These are phyloP conservation scores for Lagopus muta DNA, from an alignment of 2,113 vertebrate genomes.

Conservation along the genomic window DNA sequence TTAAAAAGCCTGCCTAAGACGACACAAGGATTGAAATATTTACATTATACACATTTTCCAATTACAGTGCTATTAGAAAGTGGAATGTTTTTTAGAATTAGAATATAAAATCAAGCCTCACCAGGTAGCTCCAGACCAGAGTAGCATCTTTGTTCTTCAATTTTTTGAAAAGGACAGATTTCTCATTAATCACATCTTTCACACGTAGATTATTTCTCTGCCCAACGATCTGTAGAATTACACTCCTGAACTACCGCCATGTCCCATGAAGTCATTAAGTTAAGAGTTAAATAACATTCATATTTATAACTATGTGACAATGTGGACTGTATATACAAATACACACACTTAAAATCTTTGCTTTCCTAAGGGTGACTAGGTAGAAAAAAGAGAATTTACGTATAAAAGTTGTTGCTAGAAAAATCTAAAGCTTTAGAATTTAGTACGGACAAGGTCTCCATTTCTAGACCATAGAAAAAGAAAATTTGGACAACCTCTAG, in stretches of 20 bases:
- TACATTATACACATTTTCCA: slow-evolving; percentile 77
- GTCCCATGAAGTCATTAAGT: slow-evolving; percentile 72
- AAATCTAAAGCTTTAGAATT: slow-evolving; percentile 59
- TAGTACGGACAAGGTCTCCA: slow-evolving; percentile 50
- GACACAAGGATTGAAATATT: slow-evolving; percentile 58
- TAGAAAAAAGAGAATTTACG: slow-evolving; percentile 55
- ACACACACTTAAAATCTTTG: slow-evolving; percentile 29
- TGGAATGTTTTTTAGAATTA: slow-evolving; percentile 65
- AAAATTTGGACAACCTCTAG: slow-evolving; percentile 26
- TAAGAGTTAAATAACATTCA: slow-evolving; percentile 78
- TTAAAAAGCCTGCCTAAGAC: slow-evolving; percentile 67
- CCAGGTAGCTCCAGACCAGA: slow-evolving; percentile 52
- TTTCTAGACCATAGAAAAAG: slow-evolving; percentile 55
- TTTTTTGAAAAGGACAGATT: slow-evolving; percentile 33
- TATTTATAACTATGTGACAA: slow-evolving; percentile 74
- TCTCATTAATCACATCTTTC: slow-evolving; percentile 11
- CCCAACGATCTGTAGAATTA: slow-evolving; percentile 43
- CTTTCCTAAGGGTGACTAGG: slow-evolving; percentile 52
- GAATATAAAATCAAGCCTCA: slow-evolving; percentile 64
- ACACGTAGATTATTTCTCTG: slow-evolving; percentile 50
- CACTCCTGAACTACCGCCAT: slow-evolving; percentile 37
- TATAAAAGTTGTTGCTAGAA: slow-evolving; percentile 66
- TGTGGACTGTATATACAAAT: slow-evolving; percentile 49
- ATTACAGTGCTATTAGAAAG: slow-evolving; percentile 66
- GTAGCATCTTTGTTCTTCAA: slow-evolving; percentile 29